Percentiles rank a stretch among this genome's conserved stretches.
Evolutionary conservation across 1,140 invertebrate genomes (phyloP).

Genomic region (Sarcophaga peregrina): DNA sequence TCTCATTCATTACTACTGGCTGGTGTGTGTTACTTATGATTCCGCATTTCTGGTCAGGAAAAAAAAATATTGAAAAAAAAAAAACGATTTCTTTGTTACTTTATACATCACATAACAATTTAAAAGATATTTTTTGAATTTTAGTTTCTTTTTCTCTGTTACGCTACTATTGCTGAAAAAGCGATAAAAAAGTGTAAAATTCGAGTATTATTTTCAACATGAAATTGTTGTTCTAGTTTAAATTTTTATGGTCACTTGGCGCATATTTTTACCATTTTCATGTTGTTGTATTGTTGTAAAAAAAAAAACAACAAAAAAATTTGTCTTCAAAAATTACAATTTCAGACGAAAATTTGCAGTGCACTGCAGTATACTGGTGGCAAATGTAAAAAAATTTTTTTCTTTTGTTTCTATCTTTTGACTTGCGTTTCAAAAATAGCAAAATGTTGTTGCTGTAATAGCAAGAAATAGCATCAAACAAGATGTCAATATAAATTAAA

Average conservation of each 20-base stretch:
- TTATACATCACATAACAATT: background rate
- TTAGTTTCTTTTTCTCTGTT: no score
- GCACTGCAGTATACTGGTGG: background rate
- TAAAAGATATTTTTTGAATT: background rate
- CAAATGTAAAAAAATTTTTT: no score
- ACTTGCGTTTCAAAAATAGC: conserved; percentile 12
- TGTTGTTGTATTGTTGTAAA: background rate
- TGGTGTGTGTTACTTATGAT: background rate
- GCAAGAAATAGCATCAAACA: background rate
- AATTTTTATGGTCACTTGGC: conserved; percentile 5
- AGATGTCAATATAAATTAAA: conserved; percentile 27
- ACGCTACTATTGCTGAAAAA: no score
- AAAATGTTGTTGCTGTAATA: no score
- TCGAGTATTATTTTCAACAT: background rate
- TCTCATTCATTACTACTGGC: background rate
- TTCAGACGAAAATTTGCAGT: background rate
- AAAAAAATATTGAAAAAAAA: background rate
- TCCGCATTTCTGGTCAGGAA: background rate
- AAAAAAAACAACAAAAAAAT: background rate
- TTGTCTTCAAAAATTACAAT: conserved; percentile 19
- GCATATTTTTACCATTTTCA: conserved; percentile 16
- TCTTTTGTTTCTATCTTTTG: no score
- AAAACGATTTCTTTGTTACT: background rate
- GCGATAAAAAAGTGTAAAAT: background rate
- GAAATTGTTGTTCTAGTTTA: conserved; percentile 17